These are phyloP conservation scores for Manis pentadactyla DNA, from an alignment of 2,797 vertebrate species.

Conservation along the genomic window DNA sequence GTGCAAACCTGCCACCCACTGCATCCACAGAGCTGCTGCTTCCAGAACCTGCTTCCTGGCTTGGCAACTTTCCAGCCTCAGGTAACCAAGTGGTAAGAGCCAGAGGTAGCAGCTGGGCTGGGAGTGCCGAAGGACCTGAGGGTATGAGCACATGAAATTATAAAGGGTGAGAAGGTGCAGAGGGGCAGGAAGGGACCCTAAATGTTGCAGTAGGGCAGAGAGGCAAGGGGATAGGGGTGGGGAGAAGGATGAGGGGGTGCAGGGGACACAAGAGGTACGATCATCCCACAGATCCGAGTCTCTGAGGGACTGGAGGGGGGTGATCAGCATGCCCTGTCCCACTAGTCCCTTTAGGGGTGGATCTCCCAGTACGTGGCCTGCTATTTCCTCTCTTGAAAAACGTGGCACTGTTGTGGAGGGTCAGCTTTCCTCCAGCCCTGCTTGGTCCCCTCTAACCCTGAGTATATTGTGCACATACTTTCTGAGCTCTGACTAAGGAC, in stretches of 20 bases:
- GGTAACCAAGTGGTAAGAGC: neutral
- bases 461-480: neutral
- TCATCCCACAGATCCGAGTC: neutral
- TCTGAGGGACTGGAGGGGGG: neutral
- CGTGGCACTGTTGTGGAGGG: neutral
- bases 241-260: neutral
- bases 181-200: neutral
- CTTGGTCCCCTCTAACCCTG: neutral
- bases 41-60: neutral
- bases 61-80: neutral
- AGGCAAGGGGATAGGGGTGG: neutral
- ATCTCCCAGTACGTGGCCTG: neutral
- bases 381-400: neutral
- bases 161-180: neutral
- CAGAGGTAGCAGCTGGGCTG: neutral
- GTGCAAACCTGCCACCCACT: neutral
- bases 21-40: neutral
- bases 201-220: neutral
- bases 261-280: neutral
- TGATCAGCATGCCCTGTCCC: neutral
- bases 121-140: neutral
- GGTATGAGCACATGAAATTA: neutral
- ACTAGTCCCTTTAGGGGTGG: neutral
- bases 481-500: neutral
- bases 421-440: neutral